Evolutionary conservation across 2,797 vertebrate genomes (phyloP), one percentile per base, ranked within the genome.

Genomic region (Hippocampus kuda): DNA sequence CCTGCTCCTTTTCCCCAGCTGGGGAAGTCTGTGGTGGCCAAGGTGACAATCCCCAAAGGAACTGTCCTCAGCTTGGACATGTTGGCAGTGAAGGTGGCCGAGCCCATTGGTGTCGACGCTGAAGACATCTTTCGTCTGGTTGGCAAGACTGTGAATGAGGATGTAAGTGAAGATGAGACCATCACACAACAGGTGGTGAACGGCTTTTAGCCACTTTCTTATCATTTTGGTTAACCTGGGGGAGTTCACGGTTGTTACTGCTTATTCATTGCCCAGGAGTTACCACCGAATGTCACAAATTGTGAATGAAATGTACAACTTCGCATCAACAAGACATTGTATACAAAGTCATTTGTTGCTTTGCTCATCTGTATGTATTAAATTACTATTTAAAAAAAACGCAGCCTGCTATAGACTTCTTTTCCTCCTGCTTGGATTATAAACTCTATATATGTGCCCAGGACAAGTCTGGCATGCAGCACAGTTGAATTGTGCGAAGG

Each of bases 1-100:
- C 13, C 15, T 65, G 20, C 57, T 27, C 27, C 5, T 42, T 44
- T 42, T 0, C 12, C 79, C 15, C 77, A 99, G 97, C 88, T 99
- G 80, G 97, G 97, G 22, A 99, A 98, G 72, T 97, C 96, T 0
- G 91, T 98, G 59, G 95, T 99, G 68, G 95, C 95, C 0, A 95
- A 94, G 79, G 91, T 90, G 13, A 86, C 76, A 48, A 95, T 99
- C 77, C 90, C 92, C 27, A 93, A 90, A 83, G 94, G 94, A 70
- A 87, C 92, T 0, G 1, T 82, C 27, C 81, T 99, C 57, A 94
- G 91, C 1, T 76, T 93, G 74, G 94, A 95, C 79, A 94, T 97
- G 96, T 77, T 99, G 86, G 82, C 91, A 0, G 94, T 99, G 75
- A 99, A 99, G 82, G 97, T 98, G 70, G 93, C 93, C 1, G 95